Conservation (phyloP, 2,888 invertebrate genomes). For the Nomada hirtipes region DNA sequence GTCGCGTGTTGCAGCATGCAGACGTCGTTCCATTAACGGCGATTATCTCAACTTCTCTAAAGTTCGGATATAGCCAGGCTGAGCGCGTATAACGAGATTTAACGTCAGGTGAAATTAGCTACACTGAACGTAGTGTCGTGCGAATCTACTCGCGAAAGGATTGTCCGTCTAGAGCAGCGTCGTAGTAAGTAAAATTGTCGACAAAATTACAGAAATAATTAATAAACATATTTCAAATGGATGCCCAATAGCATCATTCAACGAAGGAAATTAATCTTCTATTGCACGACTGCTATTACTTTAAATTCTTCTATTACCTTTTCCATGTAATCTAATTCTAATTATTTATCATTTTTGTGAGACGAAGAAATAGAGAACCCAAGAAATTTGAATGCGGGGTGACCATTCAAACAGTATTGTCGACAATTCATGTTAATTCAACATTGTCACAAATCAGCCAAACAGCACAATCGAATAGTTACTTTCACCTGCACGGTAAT, state of each 20-base stretch:
- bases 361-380: too few relatives aligned
- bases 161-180: too few relatives aligned
- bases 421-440: too few relatives aligned
- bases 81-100: conserved; percentile 59
- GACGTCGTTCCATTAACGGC: conserved; percentile 65
- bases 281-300: too few relatives aligned
- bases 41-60: conserved; percentile 60
- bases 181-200: background rate
- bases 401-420: too few relatives aligned
- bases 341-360: too few relatives aligned
- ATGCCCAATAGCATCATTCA: too few relatives aligned
- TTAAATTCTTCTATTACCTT: too few relatives aligned
- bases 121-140: background rate
- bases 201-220: background rate
- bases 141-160: conserved; percentile 19
- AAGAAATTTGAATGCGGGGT: too few relatives aligned
- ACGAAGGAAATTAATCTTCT: too few relatives aligned
- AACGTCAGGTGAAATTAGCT: conserved; percentile 38
- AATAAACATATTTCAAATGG: background rate
- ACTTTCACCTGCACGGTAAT: conserved; percentile 5
- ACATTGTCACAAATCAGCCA: background rate
- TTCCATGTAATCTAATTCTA: too few relatives aligned
- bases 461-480: conserved; percentile 24
- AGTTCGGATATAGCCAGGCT: conserved; percentile 56
- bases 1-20: conserved; percentile 25